Percentiles rank a stretch among this genome's conserved stretches.
Evolutionary conservation across 2,797 vertebrate genomes (phyloP).

Genomic region (Philypnodon macrostomus): DNA sequence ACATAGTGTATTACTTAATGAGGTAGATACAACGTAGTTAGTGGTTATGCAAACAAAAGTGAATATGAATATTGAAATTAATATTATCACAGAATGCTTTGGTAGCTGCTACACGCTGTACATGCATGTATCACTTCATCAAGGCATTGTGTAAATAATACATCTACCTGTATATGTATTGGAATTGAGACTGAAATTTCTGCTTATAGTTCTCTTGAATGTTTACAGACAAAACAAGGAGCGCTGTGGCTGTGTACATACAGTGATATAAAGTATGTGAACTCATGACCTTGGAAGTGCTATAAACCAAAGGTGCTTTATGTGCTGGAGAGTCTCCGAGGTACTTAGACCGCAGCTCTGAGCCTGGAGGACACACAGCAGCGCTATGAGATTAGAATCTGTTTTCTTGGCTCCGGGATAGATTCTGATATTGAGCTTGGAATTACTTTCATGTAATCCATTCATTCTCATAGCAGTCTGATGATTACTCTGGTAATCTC

Average conservation of each 20-base stretch:
- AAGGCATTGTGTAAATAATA: too few relatives aligned
- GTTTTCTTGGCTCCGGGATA: slow-evolving; percentile 65
- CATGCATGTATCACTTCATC: too few relatives aligned
- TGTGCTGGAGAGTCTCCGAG: slow-evolving; percentile 60
- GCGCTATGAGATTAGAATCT: slow-evolving; percentile 71
- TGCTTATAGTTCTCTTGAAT: not conserved
- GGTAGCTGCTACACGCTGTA: too few relatives aligned
- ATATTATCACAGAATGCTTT: too few relatives aligned
- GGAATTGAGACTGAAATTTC: too few relatives aligned
- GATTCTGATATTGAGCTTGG: slow-evolving; percentile 72
- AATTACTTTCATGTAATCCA: slow-evolving; percentile 77
- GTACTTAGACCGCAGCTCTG: slow-evolving; percentile 56
- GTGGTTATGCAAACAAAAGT: too few relatives aligned
- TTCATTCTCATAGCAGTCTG: slow-evolving; percentile 66
- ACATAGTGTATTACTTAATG: too few relatives aligned
- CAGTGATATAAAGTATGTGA: slow-evolving; percentile 42
- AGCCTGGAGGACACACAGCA: slow-evolving; percentile 64
- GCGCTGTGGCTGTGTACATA: slow-evolving; percentile 9
- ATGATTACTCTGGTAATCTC: slow-evolving; percentile 70
- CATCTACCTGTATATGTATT: too few relatives aligned
- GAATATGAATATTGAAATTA: too few relatives aligned
- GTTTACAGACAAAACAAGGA: not conserved
- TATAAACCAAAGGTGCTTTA: slow-evolving; percentile 61
- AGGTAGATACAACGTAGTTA: too few relatives aligned
- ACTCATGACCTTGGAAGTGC: slow-evolving; percentile 63